Evolutionary conservation across 1,140 invertebrate genomes (phyloP).

Genomic region (Andrena cerasifolii): DNA sequence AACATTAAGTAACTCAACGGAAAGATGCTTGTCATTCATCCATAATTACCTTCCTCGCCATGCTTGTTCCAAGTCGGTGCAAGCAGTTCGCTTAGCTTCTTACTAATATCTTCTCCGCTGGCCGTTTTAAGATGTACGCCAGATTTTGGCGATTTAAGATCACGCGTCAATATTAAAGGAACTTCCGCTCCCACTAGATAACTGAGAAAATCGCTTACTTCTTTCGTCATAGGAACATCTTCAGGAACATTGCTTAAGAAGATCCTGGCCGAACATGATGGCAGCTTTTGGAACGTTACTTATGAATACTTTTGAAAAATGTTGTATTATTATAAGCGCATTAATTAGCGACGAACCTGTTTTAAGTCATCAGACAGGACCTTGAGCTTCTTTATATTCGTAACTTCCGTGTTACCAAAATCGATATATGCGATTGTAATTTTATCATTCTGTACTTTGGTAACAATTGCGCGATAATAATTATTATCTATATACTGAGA

Average conservation of each 20-base stretch:
- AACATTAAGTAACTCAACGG: constrained; percentile 1
- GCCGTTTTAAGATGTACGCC: constrained; percentile 68
- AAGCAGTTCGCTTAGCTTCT: constrained; percentile 66
- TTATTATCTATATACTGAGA: constrained; percentile 73
- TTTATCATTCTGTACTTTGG: constrained; percentile 56
- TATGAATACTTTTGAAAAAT: constrained; percentile 19
- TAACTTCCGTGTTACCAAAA: constrained; percentile 73
- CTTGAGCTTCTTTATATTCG: constrained; percentile 60
- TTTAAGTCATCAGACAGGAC: constrained; percentile 68
- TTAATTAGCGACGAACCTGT: constrained; percentile 50
- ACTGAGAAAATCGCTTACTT: constrained; percentile 65
- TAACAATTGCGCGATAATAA: constrained; percentile 75
- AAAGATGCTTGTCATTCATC: neutral
- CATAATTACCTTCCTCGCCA: constrained; percentile 54
- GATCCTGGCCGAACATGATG: constrained; percentile 58
- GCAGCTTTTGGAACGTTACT: constrained; percentile 41
- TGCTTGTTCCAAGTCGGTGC: constrained; percentile 65
- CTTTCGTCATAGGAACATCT: constrained; percentile 68
- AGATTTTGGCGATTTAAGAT: constrained; percentile 53
- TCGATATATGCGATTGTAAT: constrained; percentile 72
- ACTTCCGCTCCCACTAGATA: constrained; percentile 59
- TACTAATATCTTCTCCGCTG: constrained; percentile 68
- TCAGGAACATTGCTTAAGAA: constrained; percentile 68
- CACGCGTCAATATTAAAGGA: constrained; percentile 64
- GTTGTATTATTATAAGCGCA: neutral